Percentiles rank a stretch among this genome's conserved stretches.
Evolutionary conservation across 35 echinoderm and acorn worm species (phyloP).

Genomic region (Apostichopus californicus): DNA sequence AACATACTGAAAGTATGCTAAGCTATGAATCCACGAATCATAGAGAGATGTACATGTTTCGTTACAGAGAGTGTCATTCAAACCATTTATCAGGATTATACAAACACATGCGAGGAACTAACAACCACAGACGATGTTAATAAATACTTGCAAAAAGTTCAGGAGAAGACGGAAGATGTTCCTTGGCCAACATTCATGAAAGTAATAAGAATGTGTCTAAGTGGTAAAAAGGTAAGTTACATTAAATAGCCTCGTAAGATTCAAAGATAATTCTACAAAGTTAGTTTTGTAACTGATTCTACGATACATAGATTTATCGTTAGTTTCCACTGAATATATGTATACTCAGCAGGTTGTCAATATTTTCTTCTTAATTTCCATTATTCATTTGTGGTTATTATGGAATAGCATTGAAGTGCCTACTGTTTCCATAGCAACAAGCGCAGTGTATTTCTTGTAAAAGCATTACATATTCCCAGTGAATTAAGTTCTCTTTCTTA

Average conservation of each 20-base stretch:
- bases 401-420: neutral
- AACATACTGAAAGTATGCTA: neutral
- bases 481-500: too few relatives aligned
- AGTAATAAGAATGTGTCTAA: constrained; percentile 21
- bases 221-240: neutral
- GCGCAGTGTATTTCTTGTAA: too few relatives aligned
- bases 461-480: too few relatives aligned
- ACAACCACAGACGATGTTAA: neutral
- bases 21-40: too few relatives aligned
- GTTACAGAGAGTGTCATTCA: neutral
- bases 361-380: neutral
- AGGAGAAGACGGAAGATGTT: neutral
- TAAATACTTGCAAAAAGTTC: neutral
- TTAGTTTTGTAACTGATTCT: too few relatives aligned
- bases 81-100: neutral
- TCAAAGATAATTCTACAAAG: too few relatives aligned
- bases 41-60: neutral
- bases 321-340: too few relatives aligned
- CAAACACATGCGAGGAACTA: neutral
- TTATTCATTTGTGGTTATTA: neutral
- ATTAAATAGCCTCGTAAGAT: too few relatives aligned
- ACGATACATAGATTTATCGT: too few relatives aligned
- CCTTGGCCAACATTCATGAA: constrained; percentile 31
- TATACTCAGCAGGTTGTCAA: too few relatives aligned
- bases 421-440: too few relatives aligned